Base-by-base conservation (phyloP, 1,140 invertebrate species). In the Bombus consobrinus region DNA sequence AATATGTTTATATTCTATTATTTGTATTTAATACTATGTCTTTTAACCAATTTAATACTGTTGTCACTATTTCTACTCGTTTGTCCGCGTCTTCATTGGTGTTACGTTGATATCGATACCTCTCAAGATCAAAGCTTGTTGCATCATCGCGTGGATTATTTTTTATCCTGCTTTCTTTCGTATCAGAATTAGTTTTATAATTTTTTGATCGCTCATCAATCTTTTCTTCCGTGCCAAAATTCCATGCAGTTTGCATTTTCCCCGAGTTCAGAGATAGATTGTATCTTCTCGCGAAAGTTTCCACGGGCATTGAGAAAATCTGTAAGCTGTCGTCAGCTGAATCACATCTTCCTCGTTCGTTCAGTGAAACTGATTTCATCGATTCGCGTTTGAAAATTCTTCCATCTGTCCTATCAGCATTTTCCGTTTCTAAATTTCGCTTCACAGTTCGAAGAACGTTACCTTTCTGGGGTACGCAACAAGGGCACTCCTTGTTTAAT, bases 401-500 rank as follows among this genome's bases (percentile, higher is more conserved):
- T 71, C 25, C 80, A 25, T n/a, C 43, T 28, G 28, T 59, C 37
- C 6, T 25, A 32, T 74, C 72, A 22, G n/a, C 32, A 18, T 62
- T 73, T 22, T 32, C 9, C n/a, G 3, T 15, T 5, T 83, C 57
- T 5, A 71, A 28, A 71, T 83, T 83, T 69, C 53, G 68, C 47
- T 43, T 83, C 41, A 79, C 86, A 2, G 83, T 72, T 43, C 68
- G 59, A 25, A 92, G 37, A 64, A 92, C 71, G 1, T 76, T 84
- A n/a, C 92, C 87, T 25, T 89, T 41, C 12, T 64, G 8, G 1
- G 91, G 82, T 4, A 90, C 72, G 69, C 91, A 94, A 25, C 93
- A 94, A 6, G 93, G 91, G 79, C 94, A 94, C 43, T 93, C 91
- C 71, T 85, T 87, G 18, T 89, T 91, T 25, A 93, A 37, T 59